phyloP scores from a whole-genome alignment of 2,888 invertebrate species.

The Heliothis peltigera region DNA sequence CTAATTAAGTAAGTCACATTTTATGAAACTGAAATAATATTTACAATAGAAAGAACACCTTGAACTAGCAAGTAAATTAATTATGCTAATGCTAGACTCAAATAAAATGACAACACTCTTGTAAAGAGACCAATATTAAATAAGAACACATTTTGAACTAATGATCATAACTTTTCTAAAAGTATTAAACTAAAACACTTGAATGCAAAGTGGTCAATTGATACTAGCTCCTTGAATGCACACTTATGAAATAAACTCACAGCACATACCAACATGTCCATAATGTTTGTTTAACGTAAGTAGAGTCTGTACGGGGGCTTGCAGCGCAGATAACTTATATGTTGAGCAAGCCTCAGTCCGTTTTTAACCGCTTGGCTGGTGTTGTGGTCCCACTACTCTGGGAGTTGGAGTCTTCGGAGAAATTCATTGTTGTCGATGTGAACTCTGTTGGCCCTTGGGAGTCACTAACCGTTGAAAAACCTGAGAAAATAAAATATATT shows the following conservation, averaged over 20 bases:
- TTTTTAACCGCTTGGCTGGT: constrained; percentile 94
- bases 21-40: constrained; percentile 60
- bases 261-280: constrained; percentile 47
- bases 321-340: constrained; percentile 46
- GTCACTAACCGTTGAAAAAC: constrained; percentile 97
- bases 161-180: constrained; percentile 28
- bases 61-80: constrained; percentile 32
- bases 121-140: constrained; percentile 29
- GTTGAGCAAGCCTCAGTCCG: constrained; percentile 88
- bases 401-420: constrained; percentile 97
- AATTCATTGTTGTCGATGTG: constrained; percentile 95
- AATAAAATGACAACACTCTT: constrained; percentile 50
- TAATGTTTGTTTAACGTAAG: constrained; percentile 47
- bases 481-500: constrained; percentile 80
- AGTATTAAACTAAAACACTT: constrained; percentile 40
- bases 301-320: constrained; percentile 49
- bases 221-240: constrained; percentile 47
- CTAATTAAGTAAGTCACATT: constrained; percentile 62
- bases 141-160: constrained; percentile 44
- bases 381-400: constrained; percentile 94
- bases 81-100: constrained; percentile 29
- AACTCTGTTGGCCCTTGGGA: constrained; percentile 96
- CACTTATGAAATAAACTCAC: constrained; percentile 53
- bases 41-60: constrained; percentile 57
- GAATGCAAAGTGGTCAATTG: constrained; percentile 32